Evolutionary conservation across 2,888 invertebrate species (phyloP).

Genomic region (Thyatira batis): DNA sequence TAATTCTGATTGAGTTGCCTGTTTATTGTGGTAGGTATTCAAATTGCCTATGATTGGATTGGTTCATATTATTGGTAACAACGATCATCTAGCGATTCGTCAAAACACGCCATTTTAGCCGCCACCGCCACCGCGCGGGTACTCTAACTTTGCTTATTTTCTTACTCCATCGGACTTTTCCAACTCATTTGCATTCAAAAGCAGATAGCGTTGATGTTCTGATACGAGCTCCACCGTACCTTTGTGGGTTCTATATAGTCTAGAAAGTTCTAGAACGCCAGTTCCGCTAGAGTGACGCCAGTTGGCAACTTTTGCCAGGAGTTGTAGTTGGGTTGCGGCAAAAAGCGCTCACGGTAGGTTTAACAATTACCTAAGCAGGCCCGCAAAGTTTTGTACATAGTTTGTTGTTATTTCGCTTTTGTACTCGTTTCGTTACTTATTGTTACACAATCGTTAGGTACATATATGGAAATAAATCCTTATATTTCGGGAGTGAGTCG

Average conservation of each 20-base stretch:
- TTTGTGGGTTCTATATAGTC: conserved; percentile 77
- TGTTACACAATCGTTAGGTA: conserved; percentile 14
- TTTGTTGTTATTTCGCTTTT: conserved; percentile 59
- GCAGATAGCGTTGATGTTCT: conserved; percentile 78
- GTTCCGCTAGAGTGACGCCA: conserved; percentile 61
- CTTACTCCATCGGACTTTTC: conserved; percentile 77
- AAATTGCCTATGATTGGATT: too few relatives aligned
- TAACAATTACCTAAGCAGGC: conserved; percentile 80
- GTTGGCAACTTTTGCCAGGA: conserved; percentile 70
- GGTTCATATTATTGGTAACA: too few relatives aligned
- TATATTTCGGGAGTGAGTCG: neutral
- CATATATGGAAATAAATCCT: neutral
- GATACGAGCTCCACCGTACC: conserved; percentile 66
- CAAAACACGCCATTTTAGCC: conserved; percentile 45
- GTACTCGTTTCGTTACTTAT: conserved; percentile 30
- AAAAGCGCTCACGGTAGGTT: conserved; percentile 78
- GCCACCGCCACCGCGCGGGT: conserved; percentile 18
- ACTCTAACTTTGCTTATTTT: conserved; percentile 56
- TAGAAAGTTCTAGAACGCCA: conserved; percentile 66
- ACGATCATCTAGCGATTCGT: neutral
- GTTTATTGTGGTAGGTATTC: too few relatives aligned
- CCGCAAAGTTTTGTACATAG: conserved; percentile 52
- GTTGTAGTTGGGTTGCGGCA: conserved; percentile 77
- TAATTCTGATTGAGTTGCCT: neutral
- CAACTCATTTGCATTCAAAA: conserved; percentile 82